Percentiles rank a stretch among this genome's conserved stretches.
These are phyloP conservation scores for Dasysyrphus tricinctus DNA, from an alignment of 2,888 invertebrate species.

Conservation along the genomic window DNA sequence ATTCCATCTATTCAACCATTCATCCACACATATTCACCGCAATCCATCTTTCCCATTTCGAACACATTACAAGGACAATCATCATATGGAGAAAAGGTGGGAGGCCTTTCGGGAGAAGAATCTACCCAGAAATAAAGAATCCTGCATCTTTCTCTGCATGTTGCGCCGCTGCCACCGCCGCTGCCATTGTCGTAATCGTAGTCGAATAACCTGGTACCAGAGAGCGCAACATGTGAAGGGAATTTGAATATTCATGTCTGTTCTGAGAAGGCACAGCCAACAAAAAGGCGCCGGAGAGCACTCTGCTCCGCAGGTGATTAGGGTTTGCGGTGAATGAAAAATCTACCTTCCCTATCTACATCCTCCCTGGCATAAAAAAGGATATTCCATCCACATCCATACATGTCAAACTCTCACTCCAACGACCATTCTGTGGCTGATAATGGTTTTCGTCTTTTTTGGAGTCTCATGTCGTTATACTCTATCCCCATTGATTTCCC, in stretches of 20 bases:
- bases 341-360: conserved; percentile 22
- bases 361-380: conserved; percentile 23
- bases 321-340: conserved; percentile 72
- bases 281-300: conserved; percentile 65
- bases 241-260: conserved; percentile 74
- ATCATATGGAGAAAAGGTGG: not conserved
- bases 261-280: conserved; percentile 19
- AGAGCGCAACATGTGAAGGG: conserved; percentile 72
- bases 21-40: conserved; percentile 74
- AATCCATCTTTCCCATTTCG: conserved; percentile 70
- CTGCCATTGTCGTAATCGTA: not conserved
- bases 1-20: conserved; percentile 70
- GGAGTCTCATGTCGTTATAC: conserved; percentile 39
- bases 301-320: conserved; percentile 75
- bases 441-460: conserved; percentile 44
- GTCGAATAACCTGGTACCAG: not conserved
- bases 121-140: conserved; percentile 14
- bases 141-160: conserved; percentile 16
- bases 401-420: conserved; percentile 26
- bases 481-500: conserved; percentile 43
- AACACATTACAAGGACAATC: conserved; percentile 58
- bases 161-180: not conserved
- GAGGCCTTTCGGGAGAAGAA: conserved; percentile 14
- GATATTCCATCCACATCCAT: conserved; percentile 39
- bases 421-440: conserved; percentile 36